These are phyloP conservation scores for Erinaceus europaeus DNA, from an alignment of 2,113 vertebrate species.

Conservation along the genomic window DNA sequence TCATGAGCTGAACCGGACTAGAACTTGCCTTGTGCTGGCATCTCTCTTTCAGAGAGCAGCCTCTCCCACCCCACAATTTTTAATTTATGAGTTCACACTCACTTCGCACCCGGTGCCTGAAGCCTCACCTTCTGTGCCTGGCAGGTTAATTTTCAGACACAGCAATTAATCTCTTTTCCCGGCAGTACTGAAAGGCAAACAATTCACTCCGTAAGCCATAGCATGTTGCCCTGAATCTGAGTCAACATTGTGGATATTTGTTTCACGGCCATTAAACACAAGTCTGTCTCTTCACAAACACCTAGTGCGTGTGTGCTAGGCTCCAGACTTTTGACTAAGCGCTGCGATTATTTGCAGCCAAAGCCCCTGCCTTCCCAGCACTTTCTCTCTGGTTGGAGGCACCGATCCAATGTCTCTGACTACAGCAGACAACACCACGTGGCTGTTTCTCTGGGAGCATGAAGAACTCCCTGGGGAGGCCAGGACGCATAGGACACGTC, in stretches of 20 bases:
- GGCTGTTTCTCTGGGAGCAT: neutral
- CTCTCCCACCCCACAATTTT: slow-evolving; percentile 40
- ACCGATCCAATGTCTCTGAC: neutral
- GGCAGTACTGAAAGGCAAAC: slow-evolving; percentile 78
- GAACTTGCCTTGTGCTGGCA: slow-evolving; percentile 27
- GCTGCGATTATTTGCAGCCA: neutral
- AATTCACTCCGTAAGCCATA: slow-evolving; percentile 71
- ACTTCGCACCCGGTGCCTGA: slow-evolving; percentile 45
- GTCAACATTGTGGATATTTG: slow-evolving; percentile 58
- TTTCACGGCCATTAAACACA: slow-evolving; percentile 42
- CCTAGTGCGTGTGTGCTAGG: neutral
- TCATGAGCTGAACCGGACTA: too few species aligned
- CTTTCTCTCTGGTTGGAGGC: neutral
- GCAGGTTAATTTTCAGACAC: slow-evolving; percentile 78
- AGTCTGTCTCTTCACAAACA: too few species aligned
- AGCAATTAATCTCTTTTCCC: slow-evolving; percentile 81
- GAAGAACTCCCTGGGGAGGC: neutral
- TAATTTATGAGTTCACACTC: slow-evolving; percentile 69
- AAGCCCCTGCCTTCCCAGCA: neutral
- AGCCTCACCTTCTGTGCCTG: slow-evolving; percentile 67
- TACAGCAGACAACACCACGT: too few species aligned
- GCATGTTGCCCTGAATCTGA: slow-evolving; percentile 68
- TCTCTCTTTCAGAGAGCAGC: slow-evolving; percentile 46
- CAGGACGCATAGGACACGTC: neutral
- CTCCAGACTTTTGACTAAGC: neutral